phyloP scores from a whole-genome alignment of 2,113 vertebrate species.

The Eulacestoma nigropectus region DNA sequence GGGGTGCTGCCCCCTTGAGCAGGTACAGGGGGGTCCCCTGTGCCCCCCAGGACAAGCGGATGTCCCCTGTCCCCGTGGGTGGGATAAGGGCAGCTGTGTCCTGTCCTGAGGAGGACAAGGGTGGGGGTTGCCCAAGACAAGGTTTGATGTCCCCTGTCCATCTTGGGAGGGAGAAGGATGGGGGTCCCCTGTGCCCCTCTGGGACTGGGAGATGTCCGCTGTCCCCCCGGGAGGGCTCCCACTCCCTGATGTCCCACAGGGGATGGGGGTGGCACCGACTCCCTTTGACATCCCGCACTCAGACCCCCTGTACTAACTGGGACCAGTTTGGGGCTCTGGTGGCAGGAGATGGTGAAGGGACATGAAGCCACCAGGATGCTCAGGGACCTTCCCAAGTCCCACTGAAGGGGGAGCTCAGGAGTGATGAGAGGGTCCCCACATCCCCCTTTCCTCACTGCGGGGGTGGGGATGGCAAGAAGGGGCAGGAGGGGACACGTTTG shows the following conservation, averaged over 20 bases:
- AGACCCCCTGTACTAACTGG: not conserved
- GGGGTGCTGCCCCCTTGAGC: slow-evolving; percentile 2
- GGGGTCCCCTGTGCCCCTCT: not conserved
- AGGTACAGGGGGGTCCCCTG: not conserved
- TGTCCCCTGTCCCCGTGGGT: not conserved
- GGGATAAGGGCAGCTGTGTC: not conserved
- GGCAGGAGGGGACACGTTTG: not conserved
- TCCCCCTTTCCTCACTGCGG: not conserved
- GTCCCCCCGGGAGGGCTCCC: not conserved
- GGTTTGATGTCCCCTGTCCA: not conserved
- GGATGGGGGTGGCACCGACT: not conserved
- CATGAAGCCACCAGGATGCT: not conserved
- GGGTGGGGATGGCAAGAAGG: not conserved
- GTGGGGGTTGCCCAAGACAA: not conserved
- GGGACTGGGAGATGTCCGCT: not conserved
- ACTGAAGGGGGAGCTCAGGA: too few species aligned
- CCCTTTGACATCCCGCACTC: not conserved
- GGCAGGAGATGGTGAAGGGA: not conserved
- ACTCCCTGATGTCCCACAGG: rapidly evolving
- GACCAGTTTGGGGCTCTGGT: not conserved
- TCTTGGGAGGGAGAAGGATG: not conserved
- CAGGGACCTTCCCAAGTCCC: not conserved
- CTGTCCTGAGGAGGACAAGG: not conserved
- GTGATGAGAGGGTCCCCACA: not conserved
- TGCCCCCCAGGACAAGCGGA: not conserved